Conservation (phyloP, 2,797 vertebrate species). For the Neosalanx taihuensis region DNA sequence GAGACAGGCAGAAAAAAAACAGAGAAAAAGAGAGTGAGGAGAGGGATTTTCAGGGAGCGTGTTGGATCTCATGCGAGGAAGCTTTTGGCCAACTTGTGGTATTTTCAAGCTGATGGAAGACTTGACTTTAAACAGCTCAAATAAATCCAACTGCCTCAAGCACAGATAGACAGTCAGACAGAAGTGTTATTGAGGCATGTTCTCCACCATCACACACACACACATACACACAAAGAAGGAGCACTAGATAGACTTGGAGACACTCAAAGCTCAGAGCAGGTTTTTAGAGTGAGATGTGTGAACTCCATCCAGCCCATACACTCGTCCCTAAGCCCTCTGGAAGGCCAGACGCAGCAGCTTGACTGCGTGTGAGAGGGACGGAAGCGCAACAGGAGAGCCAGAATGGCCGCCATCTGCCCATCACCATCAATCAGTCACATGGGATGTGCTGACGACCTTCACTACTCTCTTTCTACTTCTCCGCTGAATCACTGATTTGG, state of each 20-base stretch:
- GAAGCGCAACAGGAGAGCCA: not conserved
- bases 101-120: constrained; percentile 35
- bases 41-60: constrained; percentile 9
- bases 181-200: constrained; percentile 41
- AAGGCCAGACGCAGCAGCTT: not conserved
- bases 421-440: no score
- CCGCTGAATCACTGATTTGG: not conserved
- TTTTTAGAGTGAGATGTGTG: not conserved
- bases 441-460: not conserved
- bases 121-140: constrained; percentile 36
- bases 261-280: not conserved
- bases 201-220: constrained; percentile 34
- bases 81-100: constrained; percentile 16
- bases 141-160: no score
- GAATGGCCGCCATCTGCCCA: not conserved
- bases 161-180: constrained; percentile 30
- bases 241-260: not conserved
- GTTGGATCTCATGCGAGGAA: constrained; percentile 6
- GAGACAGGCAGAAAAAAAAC: not conserved
- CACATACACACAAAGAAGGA: constrained; percentile 34
- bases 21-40: not conserved
- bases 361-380: not conserved
- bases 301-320: not conserved
- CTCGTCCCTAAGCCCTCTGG: not conserved
- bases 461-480: not conserved